Conservation (phyloP, 1,140 invertebrate genomes). For the Triops longicaudatus region DNA sequence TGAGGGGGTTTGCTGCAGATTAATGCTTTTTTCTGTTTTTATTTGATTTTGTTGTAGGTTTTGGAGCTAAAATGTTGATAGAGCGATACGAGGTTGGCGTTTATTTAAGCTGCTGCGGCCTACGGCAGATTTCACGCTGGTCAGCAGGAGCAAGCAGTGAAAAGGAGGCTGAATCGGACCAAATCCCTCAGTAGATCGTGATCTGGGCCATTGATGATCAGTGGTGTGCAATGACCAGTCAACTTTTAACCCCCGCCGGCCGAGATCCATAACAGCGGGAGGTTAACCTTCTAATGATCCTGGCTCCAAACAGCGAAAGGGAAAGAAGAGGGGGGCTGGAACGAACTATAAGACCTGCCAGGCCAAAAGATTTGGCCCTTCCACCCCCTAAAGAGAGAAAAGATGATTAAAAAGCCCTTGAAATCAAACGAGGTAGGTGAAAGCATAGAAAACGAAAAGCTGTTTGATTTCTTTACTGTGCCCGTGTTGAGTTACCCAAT, state of each 20-base stretch:
- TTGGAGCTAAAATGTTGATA: not conserved
- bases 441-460: no score
- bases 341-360: not conserved
- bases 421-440: no score
- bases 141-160: not conserved
- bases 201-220: conserved; percentile 7
- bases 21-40: not conserved
- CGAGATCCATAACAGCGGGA: conserved; percentile 1
- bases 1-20: no score
- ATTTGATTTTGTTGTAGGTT: not conserved
- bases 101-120: not conserved
- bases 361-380: not conserved
- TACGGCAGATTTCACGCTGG: not conserved
- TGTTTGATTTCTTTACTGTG: no score
- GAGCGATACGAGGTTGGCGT: not conserved
- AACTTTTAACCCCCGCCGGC: not conserved
- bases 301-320: not conserved
- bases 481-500: no score
- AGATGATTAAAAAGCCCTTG: no score
- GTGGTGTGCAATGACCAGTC: conserved; percentile 14
- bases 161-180: not conserved
- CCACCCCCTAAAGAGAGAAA: not conserved
- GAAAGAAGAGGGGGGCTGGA: not conserved
- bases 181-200: conserved; percentile 4
- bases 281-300: conserved; percentile 8